Conservation (phyloP, 2,113 vertebrate genomes). For the Pelodiscus sinensis region DNA sequence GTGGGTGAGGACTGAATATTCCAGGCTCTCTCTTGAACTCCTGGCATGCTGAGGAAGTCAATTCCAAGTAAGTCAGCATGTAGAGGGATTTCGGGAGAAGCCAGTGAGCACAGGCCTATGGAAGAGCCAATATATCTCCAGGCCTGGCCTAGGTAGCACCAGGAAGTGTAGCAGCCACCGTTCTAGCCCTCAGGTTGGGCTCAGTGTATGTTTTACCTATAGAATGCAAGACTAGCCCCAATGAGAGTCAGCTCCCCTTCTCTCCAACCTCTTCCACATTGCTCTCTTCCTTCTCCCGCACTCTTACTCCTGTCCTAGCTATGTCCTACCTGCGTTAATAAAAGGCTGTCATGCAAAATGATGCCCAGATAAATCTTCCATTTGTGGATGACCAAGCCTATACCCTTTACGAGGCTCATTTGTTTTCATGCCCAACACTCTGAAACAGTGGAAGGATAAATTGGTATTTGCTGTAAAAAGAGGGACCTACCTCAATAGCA, state of each 20-base stretch:
- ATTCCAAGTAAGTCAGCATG: neutral
- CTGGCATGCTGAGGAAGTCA: neutral
- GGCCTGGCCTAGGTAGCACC: neutral
- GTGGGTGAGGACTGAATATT: neutral
- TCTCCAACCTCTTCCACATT: neutral
- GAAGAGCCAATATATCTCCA: neutral
- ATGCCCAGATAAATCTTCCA: fast-evolving
- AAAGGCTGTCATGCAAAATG: neutral
- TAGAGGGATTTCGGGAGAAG: neutral
- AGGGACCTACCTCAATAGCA: fast-evolving
- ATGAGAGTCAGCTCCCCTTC: neutral
- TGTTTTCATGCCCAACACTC: neutral
- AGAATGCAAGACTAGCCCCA: neutral
- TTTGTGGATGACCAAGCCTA: neutral
- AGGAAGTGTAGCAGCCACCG: neutral
- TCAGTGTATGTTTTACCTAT: neutral
- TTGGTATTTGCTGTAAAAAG: fast-evolving
- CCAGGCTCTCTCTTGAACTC: neutral
- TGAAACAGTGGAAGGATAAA: neutral
- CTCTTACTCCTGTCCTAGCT: fast-evolving
- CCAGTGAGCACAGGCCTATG: neutral
- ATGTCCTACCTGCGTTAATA: neutral
- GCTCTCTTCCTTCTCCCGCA: neutral
- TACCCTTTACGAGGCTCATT: neutral
- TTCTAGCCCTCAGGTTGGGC: neutral